Evolutionary conservation across 2,888 invertebrate genomes (phyloP).

Genomic region (Gibbula magus): DNA sequence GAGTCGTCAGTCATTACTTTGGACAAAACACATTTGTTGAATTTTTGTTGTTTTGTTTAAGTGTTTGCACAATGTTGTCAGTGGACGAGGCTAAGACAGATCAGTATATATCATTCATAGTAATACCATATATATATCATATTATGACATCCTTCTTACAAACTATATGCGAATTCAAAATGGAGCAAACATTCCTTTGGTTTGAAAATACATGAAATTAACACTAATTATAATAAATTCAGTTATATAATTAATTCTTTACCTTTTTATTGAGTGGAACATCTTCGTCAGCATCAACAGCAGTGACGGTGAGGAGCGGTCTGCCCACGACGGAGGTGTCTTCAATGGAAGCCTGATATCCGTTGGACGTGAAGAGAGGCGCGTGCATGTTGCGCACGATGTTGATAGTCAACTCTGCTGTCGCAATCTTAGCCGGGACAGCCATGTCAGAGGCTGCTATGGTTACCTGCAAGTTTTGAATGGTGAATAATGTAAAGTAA

Average conservation of each 20-base stretch:
- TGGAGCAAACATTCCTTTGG: too few species aligned
- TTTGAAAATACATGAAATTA: too few species aligned
- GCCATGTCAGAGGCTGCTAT: conserved; percentile 52
- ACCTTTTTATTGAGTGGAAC: conserved; percentile 48
- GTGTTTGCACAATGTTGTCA: too few species aligned
- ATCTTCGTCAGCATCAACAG: conserved; percentile 50
- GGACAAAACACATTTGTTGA: too few species aligned
- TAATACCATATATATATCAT: too few species aligned
- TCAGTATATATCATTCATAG: too few species aligned
- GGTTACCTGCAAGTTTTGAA: conserved; percentile 46
- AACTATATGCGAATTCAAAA: too few species aligned
- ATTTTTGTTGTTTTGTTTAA: too few species aligned
- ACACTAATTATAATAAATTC: too few species aligned
- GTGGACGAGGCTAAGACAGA: too few species aligned
- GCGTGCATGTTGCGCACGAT: conserved; percentile 62
- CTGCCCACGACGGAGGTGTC: conserved; percentile 51
- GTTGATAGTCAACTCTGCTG: conserved; percentile 53
- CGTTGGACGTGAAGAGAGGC: conserved; percentile 55
- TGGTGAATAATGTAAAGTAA: too few species aligned
- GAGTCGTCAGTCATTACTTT: background rate
- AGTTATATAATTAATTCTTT: conserved; percentile 29
- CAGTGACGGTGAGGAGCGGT: conserved; percentile 50
- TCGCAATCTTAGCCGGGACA: conserved; percentile 47
- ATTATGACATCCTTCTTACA: too few species aligned
- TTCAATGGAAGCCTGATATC: conserved; percentile 44